Base-by-base conservation (phyloP, 2,797 vertebrate genomes). In the Chiloscyllium punctatum region DNA sequence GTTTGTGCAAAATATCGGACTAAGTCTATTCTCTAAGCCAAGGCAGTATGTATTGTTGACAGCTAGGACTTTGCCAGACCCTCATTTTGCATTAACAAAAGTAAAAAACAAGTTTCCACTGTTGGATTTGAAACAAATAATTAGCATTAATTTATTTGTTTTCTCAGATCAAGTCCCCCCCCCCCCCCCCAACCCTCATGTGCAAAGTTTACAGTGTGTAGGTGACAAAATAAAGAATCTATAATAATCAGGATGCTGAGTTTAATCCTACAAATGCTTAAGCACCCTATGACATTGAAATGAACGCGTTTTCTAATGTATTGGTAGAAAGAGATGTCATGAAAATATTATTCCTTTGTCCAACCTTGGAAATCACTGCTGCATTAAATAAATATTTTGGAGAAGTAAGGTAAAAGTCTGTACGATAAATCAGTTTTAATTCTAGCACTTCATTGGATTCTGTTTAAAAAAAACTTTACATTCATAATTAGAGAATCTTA, bases 91-190 rank as follows among this genome's bases (percentile, higher is more conserved):
- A 72, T 51, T 51, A 74, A 94, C 21, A 51, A 94, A 71, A 33
- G 48, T 33, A 66, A 66, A 6, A n/a, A n/a, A 11, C 30, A 16
- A 15, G 87, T 30, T 57, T 90, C 33, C 30, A 90, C 30, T 33
- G 27, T 33, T 62, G 88, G 16, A 72, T 94, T 8, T 94, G 23
- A 72, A 62, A 69, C 42, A 94, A 72, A 94, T 94, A 51, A 94
- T 48, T 69, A 94, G 66, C 92, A 94, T 94, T 94, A 21, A 72
- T 72, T 94, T 71, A 69, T 23, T 72, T 94, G 42, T 23, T 94
- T 94, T 48, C 27, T 27, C 37, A 94, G 48, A 68, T 27, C 48
- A 94, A 30, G 16, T 94, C 27, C 72, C 72, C 21, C 69, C 27
- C 72, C 72, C 21, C 69, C n/a, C n/a, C n/a, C 8, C 27, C 72